These are phyloP conservation scores for Corythucha ciliata DNA, from an alignment of 2,888 invertebrate genomes.

Conservation along the genomic window DNA sequence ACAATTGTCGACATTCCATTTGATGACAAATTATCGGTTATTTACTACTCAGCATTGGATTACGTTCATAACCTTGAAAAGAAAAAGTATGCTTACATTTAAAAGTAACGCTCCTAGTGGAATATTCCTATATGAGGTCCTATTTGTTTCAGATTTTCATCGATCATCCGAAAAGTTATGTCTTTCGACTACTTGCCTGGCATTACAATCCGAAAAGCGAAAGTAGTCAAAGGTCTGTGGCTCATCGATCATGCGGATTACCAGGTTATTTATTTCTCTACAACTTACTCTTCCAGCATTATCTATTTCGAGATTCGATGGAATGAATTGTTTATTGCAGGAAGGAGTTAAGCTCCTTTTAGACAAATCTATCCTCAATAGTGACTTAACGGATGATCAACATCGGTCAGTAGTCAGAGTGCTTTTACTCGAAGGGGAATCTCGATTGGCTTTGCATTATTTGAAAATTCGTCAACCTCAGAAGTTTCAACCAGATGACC, in stretches of 20 bases:
- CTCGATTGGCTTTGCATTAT: constrained; percentile 61
- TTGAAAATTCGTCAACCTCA: constrained; percentile 52
- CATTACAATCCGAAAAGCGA: constrained; percentile 61
- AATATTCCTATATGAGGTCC: too few relatives aligned
- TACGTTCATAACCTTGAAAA: constrained; percentile 48
- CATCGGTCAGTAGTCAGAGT: constrained; percentile 59
- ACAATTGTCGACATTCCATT: constrained; percentile 57
- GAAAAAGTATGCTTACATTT: constrained; percentile 10
- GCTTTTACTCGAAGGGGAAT: constrained; percentile 56
- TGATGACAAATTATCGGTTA: constrained; percentile 64
- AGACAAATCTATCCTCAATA: constrained; percentile 50
- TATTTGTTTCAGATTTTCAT: constrained; percentile 8
- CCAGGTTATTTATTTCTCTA: constrained; percentile 49
- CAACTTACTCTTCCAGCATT: neutral
- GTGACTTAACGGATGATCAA: constrained; percentile 60
- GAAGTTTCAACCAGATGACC: constrained; percentile 46
- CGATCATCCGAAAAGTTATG: constrained; percentile 50
- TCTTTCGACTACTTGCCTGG: constrained; percentile 74
- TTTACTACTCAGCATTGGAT: constrained; percentile 74
- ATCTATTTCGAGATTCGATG: neutral
- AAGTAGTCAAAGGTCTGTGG: constrained; percentile 81
- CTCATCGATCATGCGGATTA: constrained; percentile 77
- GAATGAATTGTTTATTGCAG: constrained; percentile 19
- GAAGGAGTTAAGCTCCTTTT: constrained; percentile 42
- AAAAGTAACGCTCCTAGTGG: too few relatives aligned